Base-by-base conservation (phyloP, 2,797 vertebrate species). In the Aulostomus chinensis region DNA sequence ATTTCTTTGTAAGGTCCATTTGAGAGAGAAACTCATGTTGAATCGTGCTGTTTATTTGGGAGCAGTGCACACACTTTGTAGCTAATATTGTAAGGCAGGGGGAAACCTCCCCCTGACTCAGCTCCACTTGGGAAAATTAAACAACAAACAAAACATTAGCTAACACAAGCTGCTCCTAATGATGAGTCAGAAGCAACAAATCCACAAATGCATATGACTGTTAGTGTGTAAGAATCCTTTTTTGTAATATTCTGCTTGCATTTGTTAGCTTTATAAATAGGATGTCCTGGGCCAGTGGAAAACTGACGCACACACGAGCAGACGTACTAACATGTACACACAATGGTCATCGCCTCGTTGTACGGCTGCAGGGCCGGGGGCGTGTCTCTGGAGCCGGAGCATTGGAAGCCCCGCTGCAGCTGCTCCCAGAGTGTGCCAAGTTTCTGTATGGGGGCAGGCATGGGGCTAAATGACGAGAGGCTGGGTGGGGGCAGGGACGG, bases 381-480 rank as follows among this genome's bases (percentile, higher is more conserved):
- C 48, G 78, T 72, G 86, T 86, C 80, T 78, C 68, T 75, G 76
- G 78, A 66, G 78, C 76, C 36, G 29, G 48, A 73, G 80, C 83
- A 65, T 61, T 73, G 65, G 84, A 83, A 77, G 79, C 76, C 81
- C 83, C 58, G 57, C 80, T 88, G 89, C 89, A 91, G 89, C 90
- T 91, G 89, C 89, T 89, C 81, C 70, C 73, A 63, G 84, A 81
- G 85, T 86, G 86, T 92, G 91, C 90, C 89, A 91, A 91, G 89
- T 89, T 86, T 85, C 75, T 83, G 82, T 73, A 68, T 70, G 74
- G 78, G 65, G 80, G 76, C 67, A 77, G 72, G 83, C 70, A 72
- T 49, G 76, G 80, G 78, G 62, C 61, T 76, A 77, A 75, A 73
- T 56, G 76, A 79, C 50, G 58, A 68, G 62, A 58, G 77, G 58